A percentile compares a stretch with the other conserved stretches of the same genome.
Conservation (phyloP, 35 echinoderm and acorn worm genomes). For the Anneissia japonica region DNA sequence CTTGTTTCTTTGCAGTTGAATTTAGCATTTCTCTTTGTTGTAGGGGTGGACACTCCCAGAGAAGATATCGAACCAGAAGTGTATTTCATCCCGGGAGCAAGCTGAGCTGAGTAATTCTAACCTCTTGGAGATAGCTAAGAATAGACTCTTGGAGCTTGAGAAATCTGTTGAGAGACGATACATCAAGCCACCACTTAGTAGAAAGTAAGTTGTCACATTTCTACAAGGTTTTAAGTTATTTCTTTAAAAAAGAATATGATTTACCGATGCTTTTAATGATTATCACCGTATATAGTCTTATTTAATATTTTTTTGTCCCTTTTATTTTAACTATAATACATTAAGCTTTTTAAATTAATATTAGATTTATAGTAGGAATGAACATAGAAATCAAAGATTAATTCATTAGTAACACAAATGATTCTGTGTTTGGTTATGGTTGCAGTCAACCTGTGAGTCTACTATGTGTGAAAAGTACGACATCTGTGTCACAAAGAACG, state of each 20-base stretch:
- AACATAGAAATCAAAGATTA: no score
- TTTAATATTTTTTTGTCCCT: no score
- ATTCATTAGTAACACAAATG: not conserved
- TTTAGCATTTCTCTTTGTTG: not conserved
- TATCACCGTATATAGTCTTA: no score
- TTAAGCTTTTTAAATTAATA: no score
- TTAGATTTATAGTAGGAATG: no score
- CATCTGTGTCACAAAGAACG: not conserved
- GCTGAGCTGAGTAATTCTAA: slow-evolving; percentile 46
- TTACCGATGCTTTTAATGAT: no score
- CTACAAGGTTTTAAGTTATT: no score
- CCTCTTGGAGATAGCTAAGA: slow-evolving; percentile 45
- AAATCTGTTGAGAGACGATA: slow-evolving; percentile 68
- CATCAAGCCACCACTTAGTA: slow-evolving; percentile 79
- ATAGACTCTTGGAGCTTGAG: slow-evolving; percentile 64
- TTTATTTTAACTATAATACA: no score
- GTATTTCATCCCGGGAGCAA: slow-evolving; percentile 39
- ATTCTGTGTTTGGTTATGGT: not conserved
- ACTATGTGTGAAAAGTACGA: not conserved
- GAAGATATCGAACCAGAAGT: slow-evolving; percentile 47
- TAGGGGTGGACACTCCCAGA: slow-evolving; percentile 79
- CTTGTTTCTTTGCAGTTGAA: no score
- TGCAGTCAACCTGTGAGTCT: not conserved
- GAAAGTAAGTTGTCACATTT: slow-evolving; percentile 42
- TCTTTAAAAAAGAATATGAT: no score